Evolutionary conservation across 2,888 invertebrate genomes (phyloP).

Genomic region (Drosophila hawaiiensis): DNA sequence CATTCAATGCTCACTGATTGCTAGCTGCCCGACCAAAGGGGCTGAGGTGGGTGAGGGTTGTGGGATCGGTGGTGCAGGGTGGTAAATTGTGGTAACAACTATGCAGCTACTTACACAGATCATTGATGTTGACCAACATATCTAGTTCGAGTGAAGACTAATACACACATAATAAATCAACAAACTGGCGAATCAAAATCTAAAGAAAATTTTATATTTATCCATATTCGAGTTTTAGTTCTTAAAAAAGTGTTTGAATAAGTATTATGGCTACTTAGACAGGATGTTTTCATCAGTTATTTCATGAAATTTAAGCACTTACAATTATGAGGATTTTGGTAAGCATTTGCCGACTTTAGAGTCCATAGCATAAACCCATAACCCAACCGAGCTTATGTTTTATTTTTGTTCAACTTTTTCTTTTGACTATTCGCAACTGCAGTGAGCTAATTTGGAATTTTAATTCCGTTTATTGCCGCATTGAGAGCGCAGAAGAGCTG

Average conservation of each 20-base stretch:
- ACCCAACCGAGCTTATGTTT: neutral
- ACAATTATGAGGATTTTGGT: neutral
- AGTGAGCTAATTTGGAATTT: conserved; percentile 72
- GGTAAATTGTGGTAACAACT: conserved; percentile 22
- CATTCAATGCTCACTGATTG: conserved; percentile 70
- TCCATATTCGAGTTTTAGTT: neutral
- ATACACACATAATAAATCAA: neutral
- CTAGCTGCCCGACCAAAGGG: conserved; percentile 15
- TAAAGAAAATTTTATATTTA: neutral
- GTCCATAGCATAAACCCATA: conserved; percentile 16
- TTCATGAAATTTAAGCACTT: neutral
- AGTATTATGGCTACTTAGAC: neutral
- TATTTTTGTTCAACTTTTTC: conserved; percentile 9
- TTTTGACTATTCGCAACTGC: conserved; percentile 55
- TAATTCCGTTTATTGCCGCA: conserved; percentile 79
- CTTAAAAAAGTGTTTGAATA: neutral
- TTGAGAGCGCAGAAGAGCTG: conserved; percentile 54
- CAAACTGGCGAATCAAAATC: neutral
- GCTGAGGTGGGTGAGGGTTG: conserved; percentile 16
- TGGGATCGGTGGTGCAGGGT: conserved; percentile 17
- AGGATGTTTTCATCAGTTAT: neutral
- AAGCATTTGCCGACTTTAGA: neutral
- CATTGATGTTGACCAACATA: conserved; percentile 5
- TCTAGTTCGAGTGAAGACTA: neutral
- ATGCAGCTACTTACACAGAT: conserved; percentile 21